Conservation (phyloP, 1,140 invertebrate genomes). For the Thaumatotibia leucotreta region DNA sequence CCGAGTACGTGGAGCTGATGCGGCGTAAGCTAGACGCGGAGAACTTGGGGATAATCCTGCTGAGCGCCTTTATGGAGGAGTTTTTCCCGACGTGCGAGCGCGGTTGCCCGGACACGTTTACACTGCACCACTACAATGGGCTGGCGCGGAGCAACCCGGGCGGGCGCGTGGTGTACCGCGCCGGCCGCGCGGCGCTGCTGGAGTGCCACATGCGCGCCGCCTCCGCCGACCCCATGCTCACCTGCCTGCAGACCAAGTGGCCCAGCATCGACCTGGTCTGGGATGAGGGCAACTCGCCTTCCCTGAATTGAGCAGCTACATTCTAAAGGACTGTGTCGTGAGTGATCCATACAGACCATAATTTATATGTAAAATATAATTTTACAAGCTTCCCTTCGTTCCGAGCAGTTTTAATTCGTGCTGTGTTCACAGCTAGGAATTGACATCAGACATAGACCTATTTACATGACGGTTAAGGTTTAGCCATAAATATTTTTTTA, state of each 20-base stretch:
- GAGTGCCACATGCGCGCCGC: slow-evolving; percentile 91
- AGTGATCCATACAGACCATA: background rate
- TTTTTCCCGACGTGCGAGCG: slow-evolving; percentile 92
- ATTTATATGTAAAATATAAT: slow-evolving; percentile 13
- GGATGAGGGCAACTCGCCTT: slow-evolving; percentile 84
- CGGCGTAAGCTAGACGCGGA: slow-evolving; percentile 92
- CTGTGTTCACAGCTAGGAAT: background rate
- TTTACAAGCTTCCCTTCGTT: background rate
- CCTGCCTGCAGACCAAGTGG: slow-evolving; percentile 96
- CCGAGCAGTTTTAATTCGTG: background rate
- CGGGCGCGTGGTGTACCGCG: slow-evolving; percentile 86
- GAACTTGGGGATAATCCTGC: slow-evolving; percentile 92
- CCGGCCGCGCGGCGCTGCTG: slow-evolving; percentile 87
- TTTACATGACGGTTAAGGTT: background rate
- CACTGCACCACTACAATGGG: slow-evolving; percentile 94
- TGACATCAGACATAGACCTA: slow-evolving; percentile 4
- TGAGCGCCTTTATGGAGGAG: slow-evolving; percentile 95
- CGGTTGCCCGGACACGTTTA: slow-evolving; percentile 89
- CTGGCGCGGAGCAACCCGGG: slow-evolving; percentile 87
- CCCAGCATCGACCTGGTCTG: slow-evolving; percentile 90
- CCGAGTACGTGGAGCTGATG: slow-evolving; percentile 95
- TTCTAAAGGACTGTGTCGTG: slow-evolving; percentile 5
- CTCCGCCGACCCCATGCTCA: slow-evolving; percentile 89
- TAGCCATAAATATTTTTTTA: slow-evolving; percentile 10
- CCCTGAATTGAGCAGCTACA: slow-evolving; percentile 80